Evolutionary conservation across 1,140 invertebrate species (phyloP).

Genomic region (Diprion similis): DNA sequence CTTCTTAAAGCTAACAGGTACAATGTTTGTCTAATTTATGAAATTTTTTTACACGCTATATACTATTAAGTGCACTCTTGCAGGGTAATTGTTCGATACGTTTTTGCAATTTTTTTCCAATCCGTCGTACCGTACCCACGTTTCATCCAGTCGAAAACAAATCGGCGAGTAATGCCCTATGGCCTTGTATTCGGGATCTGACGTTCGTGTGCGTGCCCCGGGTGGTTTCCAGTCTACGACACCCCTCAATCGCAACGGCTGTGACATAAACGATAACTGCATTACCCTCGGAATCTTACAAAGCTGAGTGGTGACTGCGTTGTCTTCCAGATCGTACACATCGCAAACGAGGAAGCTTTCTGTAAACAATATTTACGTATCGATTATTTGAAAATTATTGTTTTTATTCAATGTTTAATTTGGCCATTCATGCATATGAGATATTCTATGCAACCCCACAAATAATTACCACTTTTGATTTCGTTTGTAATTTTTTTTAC

Average conservation of each 20-base stretch:
- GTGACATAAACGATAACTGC: no score
- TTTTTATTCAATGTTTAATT: neutral
- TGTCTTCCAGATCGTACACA: neutral
- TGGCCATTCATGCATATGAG: neutral
- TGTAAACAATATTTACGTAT: neutral
- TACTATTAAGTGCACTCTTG: neutral
- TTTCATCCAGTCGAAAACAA: neutral
- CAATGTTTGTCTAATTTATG: no score
- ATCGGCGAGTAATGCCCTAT: neutral
- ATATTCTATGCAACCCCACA: no score
- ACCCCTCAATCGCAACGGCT: neutral
- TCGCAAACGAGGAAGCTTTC: neutral
- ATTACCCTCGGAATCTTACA: constrained; percentile 1
- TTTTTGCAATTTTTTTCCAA: neutral
- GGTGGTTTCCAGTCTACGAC: neutral
- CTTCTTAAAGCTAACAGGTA: no score
- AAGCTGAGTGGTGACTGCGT: neutral
- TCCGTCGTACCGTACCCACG: neutral
- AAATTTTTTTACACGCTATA: neutral
- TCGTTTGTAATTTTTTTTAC: neutral
- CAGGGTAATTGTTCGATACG: neutral
- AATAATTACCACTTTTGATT: no score
- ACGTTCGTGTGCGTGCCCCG: neutral
- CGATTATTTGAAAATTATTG: no score
- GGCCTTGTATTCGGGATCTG: neutral